Evolutionary conservation across 2,888 invertebrate genomes (phyloP), one percentile per base, ranked within the genome.

Genomic region (Scaptomyza polygonia): DNA sequence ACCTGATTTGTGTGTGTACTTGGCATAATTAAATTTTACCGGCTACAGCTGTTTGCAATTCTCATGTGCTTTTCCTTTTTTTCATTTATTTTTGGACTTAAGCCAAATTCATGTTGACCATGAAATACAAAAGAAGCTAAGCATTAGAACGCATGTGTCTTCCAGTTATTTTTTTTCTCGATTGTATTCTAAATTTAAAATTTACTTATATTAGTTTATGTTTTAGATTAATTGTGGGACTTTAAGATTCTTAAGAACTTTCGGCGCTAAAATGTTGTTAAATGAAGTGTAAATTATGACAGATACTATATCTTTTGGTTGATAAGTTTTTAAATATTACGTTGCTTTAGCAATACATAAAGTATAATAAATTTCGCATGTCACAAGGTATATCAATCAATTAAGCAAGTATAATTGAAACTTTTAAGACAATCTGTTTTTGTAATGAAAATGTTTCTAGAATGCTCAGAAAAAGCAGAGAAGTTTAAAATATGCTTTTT

Each of bases 101-200:
- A 36, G 75, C 80, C 86, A 80, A 76, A 47, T 59, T 66, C 64
- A 67, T 59, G 59, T 51, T 59, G 75, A 78, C 71, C 82, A 74
- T 64, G 40, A 67, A 64, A 43, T 42, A 56, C 47, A 58, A 48
- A 29, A 47, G 49, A 43, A 63, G 34, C 51, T 52, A 29, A 43
- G 30, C 55, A 54, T 44, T 40, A 1, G 21, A 5, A 42, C 69
- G 34, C 45, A 56, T 9, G 32, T 36, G 30, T 8, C 21, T 36
- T 68, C 48, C 58, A 56, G 44, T 29, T 29, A 40, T 43, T 53
- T n/a, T 8, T 14, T 34, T 34, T 34, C 29, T 62, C 34, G 32
- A 43, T 63, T 30, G 63, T 34, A 62, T 62, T 42, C 27, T 2
- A 42, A 34, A 5, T 34, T n/a, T 21, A 6, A 1, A 36, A 3